Base-by-base conservation (phyloP, 2,797 vertebrate genomes). In the Lepus townsendii region DNA sequence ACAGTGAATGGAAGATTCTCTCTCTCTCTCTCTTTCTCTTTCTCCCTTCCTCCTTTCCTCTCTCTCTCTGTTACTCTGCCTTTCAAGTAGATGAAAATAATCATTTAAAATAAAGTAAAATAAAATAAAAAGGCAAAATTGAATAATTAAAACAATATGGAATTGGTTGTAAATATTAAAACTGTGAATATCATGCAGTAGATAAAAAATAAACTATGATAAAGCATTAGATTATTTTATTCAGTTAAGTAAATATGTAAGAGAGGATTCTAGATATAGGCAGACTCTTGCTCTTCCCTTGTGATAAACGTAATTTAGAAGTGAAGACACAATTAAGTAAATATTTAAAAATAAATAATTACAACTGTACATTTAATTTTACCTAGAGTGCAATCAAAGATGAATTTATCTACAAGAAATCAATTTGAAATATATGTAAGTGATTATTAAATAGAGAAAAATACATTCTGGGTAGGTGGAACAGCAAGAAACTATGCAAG, bases 111-210 rank as follows among this genome's bases (percentile, higher is more conserved):
- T 47, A 42, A 42, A 42, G 42, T 42, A 6, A 42, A 42, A 42
- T 42, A 47, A 47, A 47, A 47, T 47, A 47, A 47, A 47, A 47
- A 47, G 42, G 42, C 42, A 47, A 47, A 65, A 84, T 19, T 83
- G 20, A 12, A 78, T 30, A 90, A 19, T 88, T 26, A 62, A 91
- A 84, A 57, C 14, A 76, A 72, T 77, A 72, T 54, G 38, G 4
- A 73, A 88, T 90, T 87, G 78, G 20, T 27, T 26, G 71, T 38
- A 89, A 82, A 80, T 26, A 71, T 35, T 69, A 79, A 78, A 95
- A 87, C 13, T 92, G 65, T 88, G 13, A 80, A 32, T 80, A 91
- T 77, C 1, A 57, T 65, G 26, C 38, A 83, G 54, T 82, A 32
- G 16, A 50, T 4, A 52, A 2, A 2, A 91, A 94, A 83, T n/a